phyloP scores from a whole-genome alignment of 2,888 invertebrate species.

The Microplitis deprimator region DNA sequence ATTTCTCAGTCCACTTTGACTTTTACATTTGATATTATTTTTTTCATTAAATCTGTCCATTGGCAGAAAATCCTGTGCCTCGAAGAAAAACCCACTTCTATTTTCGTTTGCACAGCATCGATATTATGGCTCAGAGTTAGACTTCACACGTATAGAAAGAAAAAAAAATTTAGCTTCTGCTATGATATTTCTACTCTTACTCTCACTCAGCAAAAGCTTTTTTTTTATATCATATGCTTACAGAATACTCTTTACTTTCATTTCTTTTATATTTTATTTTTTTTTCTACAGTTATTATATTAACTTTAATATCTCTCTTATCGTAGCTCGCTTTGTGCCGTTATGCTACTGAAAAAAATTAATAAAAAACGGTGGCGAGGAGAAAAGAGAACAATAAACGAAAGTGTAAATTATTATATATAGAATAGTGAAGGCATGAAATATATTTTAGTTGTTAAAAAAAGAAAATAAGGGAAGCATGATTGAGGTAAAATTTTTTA shows the following conservation, averaged over 20 bases:
- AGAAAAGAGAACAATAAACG: neutral
- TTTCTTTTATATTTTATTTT: constrained; percentile 20
- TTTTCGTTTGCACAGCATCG: constrained; percentile 48
- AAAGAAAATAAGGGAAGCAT: neutral
- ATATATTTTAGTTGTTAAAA: neutral
- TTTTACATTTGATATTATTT: constrained; percentile 11
- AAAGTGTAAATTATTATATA: constrained; percentile 2
- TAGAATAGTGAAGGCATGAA: neutral
- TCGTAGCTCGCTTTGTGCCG: neutral
- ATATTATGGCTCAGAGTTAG: constrained; percentile 37
- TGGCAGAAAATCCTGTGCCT: neutral
- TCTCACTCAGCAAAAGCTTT: constrained; percentile 23
- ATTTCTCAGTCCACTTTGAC: constrained; percentile 20
- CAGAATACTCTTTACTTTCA: constrained; percentile 14
- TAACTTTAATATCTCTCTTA: constrained; percentile 8
- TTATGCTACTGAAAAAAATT: neutral
- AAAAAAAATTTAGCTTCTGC: neutral
- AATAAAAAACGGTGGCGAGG: neutral
- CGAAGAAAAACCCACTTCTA: constrained; percentile 23
- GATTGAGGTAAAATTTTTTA: constrained; percentile 20
- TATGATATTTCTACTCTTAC: constrained; percentile 14
- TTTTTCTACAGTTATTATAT: constrained; percentile 23
- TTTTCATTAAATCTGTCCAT: constrained; percentile 24
- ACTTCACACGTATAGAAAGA: constrained; percentile 10
- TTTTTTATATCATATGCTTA: constrained; percentile 19